Conservation (phyloP, 2,888 invertebrate genomes). For the Pseudococcus viburni region DNA sequence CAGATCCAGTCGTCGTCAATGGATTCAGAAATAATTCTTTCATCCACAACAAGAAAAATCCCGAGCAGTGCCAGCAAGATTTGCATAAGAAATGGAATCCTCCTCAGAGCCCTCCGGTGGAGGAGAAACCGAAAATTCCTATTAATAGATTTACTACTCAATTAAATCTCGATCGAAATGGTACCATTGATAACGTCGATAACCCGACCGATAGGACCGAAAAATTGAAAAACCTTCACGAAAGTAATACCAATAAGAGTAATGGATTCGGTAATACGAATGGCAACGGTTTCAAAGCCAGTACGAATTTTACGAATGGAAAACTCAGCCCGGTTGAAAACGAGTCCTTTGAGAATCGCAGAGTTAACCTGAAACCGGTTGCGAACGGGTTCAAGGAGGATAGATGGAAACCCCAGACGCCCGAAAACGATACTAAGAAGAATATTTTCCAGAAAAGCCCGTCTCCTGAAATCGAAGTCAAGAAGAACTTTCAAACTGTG, state of each 20-base stretch:
- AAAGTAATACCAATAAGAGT: conserved; percentile 25
- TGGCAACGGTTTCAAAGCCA: not conserved
- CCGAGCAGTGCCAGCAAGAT: conserved; percentile 61
- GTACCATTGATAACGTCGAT: conserved; percentile 32
- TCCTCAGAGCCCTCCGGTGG: not conserved
- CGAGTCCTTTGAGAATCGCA: not conserved
- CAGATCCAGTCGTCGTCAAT: not conserved
- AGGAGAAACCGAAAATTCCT: not conserved
- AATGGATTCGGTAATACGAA: not conserved
- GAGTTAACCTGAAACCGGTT: conserved; percentile 9
- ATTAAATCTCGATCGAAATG: conserved; percentile 12
- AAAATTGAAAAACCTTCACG: conserved; percentile 35
- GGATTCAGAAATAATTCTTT: conserved; percentile 1
- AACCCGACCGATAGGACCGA: conserved; percentile 11
- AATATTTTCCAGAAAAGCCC: not conserved
- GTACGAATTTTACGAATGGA: conserved; percentile 32
- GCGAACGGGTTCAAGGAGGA: conserved; percentile 17
- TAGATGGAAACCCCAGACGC: conserved; percentile 11
- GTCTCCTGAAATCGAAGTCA: not conserved
- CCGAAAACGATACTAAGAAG: conserved; percentile 33
- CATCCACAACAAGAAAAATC: conserved; percentile 33
- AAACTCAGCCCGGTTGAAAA: not conserved
- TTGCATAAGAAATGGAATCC: conserved; percentile 61
- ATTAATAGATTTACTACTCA: conserved; percentile 1
- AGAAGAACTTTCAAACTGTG: not conserved